Percentiles rank a stretch among this genome's conserved stretches.
Conservation (phyloP, 1,140 invertebrate species). For the Reticulitermes speratus region DNA sequence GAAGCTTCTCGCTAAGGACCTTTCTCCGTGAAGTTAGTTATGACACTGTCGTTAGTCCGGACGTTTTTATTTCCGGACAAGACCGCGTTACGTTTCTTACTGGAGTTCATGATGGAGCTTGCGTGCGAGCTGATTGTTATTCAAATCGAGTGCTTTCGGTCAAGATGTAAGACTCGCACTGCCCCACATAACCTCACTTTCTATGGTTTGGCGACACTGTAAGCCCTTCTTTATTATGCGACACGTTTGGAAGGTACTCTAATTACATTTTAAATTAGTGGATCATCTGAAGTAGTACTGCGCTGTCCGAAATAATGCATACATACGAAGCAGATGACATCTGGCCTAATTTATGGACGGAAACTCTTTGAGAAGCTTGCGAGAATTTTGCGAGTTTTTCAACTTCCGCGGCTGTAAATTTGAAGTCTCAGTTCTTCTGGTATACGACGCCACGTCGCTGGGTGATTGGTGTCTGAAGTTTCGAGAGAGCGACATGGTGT, state of each 20-base stretch:
- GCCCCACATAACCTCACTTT: conserved; percentile 10
- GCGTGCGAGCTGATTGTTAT: neutral
- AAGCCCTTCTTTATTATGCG: neutral
- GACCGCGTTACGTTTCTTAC: no score
- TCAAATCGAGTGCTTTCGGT: neutral
- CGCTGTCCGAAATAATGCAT: neutral
- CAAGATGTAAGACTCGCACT: neutral
- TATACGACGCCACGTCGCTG: no score
- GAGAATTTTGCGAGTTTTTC: neutral
- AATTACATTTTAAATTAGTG: conserved; percentile 18
- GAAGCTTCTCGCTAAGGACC: no score
- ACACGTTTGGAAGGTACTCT: neutral
- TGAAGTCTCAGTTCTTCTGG: no score
- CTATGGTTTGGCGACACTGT: neutral
- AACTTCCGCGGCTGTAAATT: no score
- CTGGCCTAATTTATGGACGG: neutral
- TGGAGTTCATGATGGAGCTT: neutral
- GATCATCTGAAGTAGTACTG: neutral
- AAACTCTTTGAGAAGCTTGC: neutral
- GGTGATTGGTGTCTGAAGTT: no score
- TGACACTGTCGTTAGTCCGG: no score
- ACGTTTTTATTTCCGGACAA: no score
- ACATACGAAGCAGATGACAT: neutral
- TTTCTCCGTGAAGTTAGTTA: no score
- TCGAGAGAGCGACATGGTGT: no score